Evolutionary conservation across 2,888 invertebrate species (phyloP), one percentile per base, ranked within the genome.

Genomic region (Yponomeuta cagnagella): DNA sequence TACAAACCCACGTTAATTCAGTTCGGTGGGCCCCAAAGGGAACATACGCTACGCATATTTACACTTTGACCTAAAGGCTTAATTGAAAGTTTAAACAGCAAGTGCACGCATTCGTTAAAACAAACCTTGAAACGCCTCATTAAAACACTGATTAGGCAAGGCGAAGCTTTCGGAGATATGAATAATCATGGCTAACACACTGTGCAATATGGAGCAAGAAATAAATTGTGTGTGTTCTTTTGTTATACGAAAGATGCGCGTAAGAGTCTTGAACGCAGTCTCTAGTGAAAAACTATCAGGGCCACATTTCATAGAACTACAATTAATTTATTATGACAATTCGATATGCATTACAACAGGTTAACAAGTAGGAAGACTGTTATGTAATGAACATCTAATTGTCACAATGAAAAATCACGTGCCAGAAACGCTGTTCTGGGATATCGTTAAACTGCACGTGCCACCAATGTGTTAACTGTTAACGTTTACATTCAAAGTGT

Each of bases 21-120:
- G 52, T 15, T 58, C 15, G 12, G 12, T 58, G 15, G 43, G 52
- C 52, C 52, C 15, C 52, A 58, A 58, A 58, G 52, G 52, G 12
- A 58, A 15, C 1, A 58, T 15, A 58, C 52, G 43, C 43, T 43
- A 58, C 12, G 52, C 52, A 58, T 58, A 58, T 15, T 58, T 58
- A 58, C 52, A 58, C 15, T 58, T 15, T 58, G 52, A 58, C 52
- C 52, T 58, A 58, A 58, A 58, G 52, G 15, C 52, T 58, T 58
- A 58, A 58, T 58, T 58, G 52, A 58, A 58, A 58, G 52, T 58
- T 58, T 58, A 58, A 58, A 58, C 52, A 58, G 52, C 15, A 58
- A 58, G 52, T 58, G 12, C 52, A 58, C 52, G 52, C 52, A 58
- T 58, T 58, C 52, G 52, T 58, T 58, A 58, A 58, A 58, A 58